Evolutionary conservation across 2,797 vertebrate genomes (phyloP), one percentile per base, ranked within the genome.

Genomic region (Scolopax rusticola): DNA sequence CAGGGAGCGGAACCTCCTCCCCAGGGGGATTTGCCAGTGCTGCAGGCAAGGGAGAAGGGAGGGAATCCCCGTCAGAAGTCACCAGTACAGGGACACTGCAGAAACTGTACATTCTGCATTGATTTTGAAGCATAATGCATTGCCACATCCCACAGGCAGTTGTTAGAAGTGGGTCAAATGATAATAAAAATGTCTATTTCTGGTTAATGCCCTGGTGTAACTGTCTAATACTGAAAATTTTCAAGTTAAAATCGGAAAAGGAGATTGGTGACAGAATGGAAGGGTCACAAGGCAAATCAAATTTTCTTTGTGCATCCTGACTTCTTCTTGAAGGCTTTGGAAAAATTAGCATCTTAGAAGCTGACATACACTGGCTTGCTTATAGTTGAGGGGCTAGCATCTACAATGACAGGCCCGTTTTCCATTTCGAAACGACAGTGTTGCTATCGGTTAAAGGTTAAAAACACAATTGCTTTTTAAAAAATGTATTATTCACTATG

Each of bases 1-100:
- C 84, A 99, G 97, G 11, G 99, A 99, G 56, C 99, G 99, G 95
- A 99, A 99, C 92, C 99, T 97, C 90, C 99, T 98, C 25, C 99
- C 99, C 82, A 99, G 97, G 5, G 99, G 99, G 82, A 99, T 99
- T 96, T 99, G 99, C 99, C 99, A 99, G 81, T 99, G 99, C 99
- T 99, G 96, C 23, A 85, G 87, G 38, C 11, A 84, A 93, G 90
- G 86, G 57, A 71, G 64, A 90, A 82, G 43, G 73, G 61, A 85
- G 9, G 19, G 14, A 33, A 87, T 38, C 9, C 2, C 0, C 1
- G 4, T 90, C 54, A 94, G 78, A 83, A 76, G 25, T 24, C 56
- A 71, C 4, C 3, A 0, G 0, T 70, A 60, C 87, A 79, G 51
- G 5, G 48, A 19, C 25, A 28, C 33, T 47, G 40, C 68, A 71